These are phyloP conservation scores for Mystacides longicornis DNA, from an alignment of 2,888 invertebrate species.

Conservation along the genomic window DNA sequence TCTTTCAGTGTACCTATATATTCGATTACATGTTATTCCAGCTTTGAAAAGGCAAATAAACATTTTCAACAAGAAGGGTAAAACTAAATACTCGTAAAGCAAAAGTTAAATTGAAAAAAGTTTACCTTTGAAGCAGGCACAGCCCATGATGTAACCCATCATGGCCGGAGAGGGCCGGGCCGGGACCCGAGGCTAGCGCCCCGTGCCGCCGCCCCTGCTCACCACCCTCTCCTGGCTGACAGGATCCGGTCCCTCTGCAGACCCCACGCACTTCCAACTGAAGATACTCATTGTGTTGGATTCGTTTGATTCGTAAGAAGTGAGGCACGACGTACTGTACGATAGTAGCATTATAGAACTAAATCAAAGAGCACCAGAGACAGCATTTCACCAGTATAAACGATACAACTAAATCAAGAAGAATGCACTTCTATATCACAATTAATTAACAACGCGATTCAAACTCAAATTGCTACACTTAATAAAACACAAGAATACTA, in stretches of 20 bases:
- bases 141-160: slow-evolving; percentile 94
- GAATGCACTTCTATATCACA: neutral
- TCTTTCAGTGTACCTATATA: no score
- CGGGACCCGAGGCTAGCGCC: slow-evolving; percentile 34
- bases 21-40: no score
- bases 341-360: slow-evolving; percentile 10
- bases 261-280: slow-evolving; percentile 29
- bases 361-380: neutral
- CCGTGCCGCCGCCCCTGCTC: slow-evolving; percentile 36
- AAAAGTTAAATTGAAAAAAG: neutral
- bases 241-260: slow-evolving; percentile 33
- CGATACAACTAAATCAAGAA: neutral
- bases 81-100: no score
- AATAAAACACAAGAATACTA: neutral
- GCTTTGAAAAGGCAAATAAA: no score
- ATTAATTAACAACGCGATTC: neutral
- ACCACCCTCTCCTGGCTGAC: slow-evolving; percentile 27
- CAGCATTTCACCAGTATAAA: neutral
- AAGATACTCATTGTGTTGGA: slow-evolving; percentile 22
- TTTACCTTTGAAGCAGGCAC: slow-evolving; percentile 85
- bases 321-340: no score
- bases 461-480: neutral
- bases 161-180: slow-evolving; percentile 49
- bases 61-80: no score
- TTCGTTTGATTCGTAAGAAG: no score